Evolutionary conservation across 2,888 invertebrate species (phyloP), one percentile per base, ranked within the genome.

Genomic region (Philonicus albiceps): DNA sequence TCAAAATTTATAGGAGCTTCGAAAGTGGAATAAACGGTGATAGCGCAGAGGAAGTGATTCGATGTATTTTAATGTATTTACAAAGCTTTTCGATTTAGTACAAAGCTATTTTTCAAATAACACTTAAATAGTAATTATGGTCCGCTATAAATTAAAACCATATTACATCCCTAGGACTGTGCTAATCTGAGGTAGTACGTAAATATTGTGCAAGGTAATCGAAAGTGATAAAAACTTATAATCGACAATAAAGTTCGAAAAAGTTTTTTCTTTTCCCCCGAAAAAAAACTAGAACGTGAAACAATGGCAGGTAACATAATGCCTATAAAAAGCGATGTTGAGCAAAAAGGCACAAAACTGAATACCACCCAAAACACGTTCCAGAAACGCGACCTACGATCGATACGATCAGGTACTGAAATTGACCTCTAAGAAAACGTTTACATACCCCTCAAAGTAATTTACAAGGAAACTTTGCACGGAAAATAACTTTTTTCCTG

Each of bases 401-500:
- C 75, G 86, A 76, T 31, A 43, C 55, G n/a, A 34, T 11, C 34
- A 81, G 43, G 55, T 55, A 64, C 73, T 84, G 84, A 53, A 84
- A 55, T 53, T 78, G 80, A 83, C 76, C 83, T 83, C 86, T 43
- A 43, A 80, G 87, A 86, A 87, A 87, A 87, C 87, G 87, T 87
- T 87, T 87, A 87, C 86, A 87, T 87, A 87, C 87, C 87, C 87
- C 86, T 87, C 87, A 87, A 81, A 75, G 83, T 87, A 87, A 87
- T 87, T 87, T 87, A 87, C 87, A 87, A 86, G 87, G 83, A 86
- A 87, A 87, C 87, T 87, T 87, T 87, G 64, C 64, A 64, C 64
- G 27, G 64, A 7, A 64, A 64, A 64, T 27, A 64, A 64, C 27
- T 64, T 64, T 64, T 49, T 55, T 55, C 76, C 86, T 43, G 31